Conservation (phyloP, 2,888 invertebrate species). For the Pristionchus fissidentatus region DNA sequence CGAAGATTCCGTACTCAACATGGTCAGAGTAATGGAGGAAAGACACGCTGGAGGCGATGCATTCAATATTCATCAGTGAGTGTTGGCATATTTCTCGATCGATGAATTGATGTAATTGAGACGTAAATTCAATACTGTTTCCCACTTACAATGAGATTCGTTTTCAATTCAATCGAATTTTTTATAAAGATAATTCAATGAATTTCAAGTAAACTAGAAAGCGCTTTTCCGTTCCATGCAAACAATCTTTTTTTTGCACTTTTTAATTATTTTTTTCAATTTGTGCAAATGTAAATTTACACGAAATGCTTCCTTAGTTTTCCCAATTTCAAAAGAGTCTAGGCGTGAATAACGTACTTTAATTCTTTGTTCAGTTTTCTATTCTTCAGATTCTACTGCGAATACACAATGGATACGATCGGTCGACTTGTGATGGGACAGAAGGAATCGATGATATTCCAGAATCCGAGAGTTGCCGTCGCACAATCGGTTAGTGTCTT, state of each 20-base stretch:
- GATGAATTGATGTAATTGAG: too few relatives aligned
- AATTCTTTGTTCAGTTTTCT: too few relatives aligned
- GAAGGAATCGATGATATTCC: slow-evolving; percentile 15
- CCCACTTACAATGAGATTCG: background rate
- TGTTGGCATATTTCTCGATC: too few relatives aligned
- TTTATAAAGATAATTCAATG: background rate
- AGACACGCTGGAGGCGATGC: background rate
- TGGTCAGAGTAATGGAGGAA: slow-evolving; percentile 23
- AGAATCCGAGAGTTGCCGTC: slow-evolving; percentile 17
- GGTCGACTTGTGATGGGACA: slow-evolving; percentile 41
- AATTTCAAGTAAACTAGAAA: too few relatives aligned
- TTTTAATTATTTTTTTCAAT: too few relatives aligned
- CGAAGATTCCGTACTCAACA: slow-evolving; percentile 27
- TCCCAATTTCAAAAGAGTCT: too few relatives aligned
- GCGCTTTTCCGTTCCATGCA: too few relatives aligned
- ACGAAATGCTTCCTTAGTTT: too few relatives aligned
- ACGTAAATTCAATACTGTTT: too few relatives aligned
- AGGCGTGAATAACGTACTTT: too few relatives aligned
- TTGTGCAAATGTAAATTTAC: too few relatives aligned
- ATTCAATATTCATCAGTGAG: slow-evolving; percentile 39
- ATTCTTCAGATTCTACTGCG: slow-evolving; percentile 24
- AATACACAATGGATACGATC: slow-evolving; percentile 49
- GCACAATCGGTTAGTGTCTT: background rate
- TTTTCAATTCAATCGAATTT: background rate
- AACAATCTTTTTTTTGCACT: too few relatives aligned